A percentile compares a stretch with the other conserved stretches of the same genome.
Conservation (phyloP, 2,797 vertebrate species). For the Lacerta agilis region DNA sequence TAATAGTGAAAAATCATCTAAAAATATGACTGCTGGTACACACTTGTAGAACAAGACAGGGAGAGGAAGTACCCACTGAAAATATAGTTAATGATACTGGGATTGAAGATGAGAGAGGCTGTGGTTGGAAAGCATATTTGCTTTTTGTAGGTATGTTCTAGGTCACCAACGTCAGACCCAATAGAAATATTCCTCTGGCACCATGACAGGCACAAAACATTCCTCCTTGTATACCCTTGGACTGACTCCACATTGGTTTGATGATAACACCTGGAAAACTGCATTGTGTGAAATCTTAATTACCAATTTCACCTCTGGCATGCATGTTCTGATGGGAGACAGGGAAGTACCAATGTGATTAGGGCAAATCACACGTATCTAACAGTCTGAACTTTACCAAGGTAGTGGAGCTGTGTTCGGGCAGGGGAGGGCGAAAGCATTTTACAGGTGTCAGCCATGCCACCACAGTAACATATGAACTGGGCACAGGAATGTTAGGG, state of each 20-base stretch:
- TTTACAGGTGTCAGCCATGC: not conserved
- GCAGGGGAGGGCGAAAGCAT: not conserved
- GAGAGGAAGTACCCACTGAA: not conserved
- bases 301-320: not conserved
- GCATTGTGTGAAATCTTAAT: not conserved
- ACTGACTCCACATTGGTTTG: not conserved
- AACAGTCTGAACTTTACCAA: not conserved
- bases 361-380: not conserved
- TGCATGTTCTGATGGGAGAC: not conserved
- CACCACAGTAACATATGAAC: not conserved
- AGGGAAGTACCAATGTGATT: not conserved
- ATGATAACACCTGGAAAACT: not conserved
- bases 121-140: not conserved
- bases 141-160: not conserved
- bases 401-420: not conserved
- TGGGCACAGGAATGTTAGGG: not conserved
- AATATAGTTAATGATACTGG: not conserved
- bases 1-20: not conserved
- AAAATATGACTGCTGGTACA: too few relatives aligned
- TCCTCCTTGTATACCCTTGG: not conserved
- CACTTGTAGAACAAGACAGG: not conserved
- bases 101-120: not conserved
- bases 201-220: not conserved
- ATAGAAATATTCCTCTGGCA: not conserved
- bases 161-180: not conserved